These are phyloP conservation scores for Megalops cyprinoides DNA, from an alignment of 2,797 vertebrate species.

Conservation along the genomic window DNA sequence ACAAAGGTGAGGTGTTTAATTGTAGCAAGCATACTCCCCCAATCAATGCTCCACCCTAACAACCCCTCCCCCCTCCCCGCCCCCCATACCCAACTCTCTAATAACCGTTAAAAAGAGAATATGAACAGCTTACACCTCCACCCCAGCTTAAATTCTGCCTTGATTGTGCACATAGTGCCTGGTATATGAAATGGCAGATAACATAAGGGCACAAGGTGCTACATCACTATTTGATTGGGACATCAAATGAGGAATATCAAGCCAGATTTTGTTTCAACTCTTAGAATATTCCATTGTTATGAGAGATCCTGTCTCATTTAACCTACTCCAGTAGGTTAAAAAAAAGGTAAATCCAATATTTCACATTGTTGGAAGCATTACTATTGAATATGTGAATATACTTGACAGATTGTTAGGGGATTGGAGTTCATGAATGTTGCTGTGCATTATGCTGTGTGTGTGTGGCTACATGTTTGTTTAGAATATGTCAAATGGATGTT, in stretches of 20 bases:
- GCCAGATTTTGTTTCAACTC: not conserved
- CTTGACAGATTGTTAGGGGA: conserved; percentile 7
- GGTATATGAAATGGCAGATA: not conserved
- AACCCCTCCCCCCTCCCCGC: no score
- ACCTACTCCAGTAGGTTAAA: not conserved
- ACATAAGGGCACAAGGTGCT: not conserved
- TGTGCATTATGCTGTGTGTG: conserved; percentile 13
- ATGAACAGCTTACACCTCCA: not conserved
- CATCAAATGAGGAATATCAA: not conserved
- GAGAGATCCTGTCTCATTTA: not conserved
- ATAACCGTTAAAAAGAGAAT: not conserved
- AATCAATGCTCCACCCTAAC: conserved; percentile 9
- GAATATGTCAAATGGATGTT: conserved; percentile 49
- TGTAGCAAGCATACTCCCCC: not conserved
- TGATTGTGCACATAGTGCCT: not conserved
- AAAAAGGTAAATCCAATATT: not conserved
- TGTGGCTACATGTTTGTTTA: conserved; percentile 57
- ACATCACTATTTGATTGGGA: not conserved
- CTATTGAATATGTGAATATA: not conserved
- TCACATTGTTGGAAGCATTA: not conserved
- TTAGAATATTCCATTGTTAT: not conserved
- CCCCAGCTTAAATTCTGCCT: not conserved
- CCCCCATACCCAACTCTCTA: not conserved
- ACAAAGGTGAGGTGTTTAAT: conserved; percentile 26
- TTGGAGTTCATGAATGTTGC: conserved; percentile 13